Evolutionary conservation across 2,113 vertebrate genomes (phyloP).

Genomic region (Chlamydotis undulata): DNA sequence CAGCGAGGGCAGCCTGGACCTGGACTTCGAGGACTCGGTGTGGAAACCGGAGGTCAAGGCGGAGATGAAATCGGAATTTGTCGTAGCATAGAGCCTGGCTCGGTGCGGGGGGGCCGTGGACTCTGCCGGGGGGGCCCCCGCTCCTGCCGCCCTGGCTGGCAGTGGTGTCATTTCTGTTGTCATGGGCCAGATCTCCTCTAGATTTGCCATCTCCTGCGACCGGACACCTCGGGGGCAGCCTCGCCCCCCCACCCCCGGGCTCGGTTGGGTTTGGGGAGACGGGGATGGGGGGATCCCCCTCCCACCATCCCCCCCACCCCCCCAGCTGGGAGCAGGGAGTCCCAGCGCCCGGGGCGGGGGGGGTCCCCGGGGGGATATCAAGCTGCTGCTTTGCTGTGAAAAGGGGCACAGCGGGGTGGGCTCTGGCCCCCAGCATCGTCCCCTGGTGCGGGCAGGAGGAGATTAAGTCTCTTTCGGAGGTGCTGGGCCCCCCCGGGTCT

Average conservation of each 20-base stretch:
- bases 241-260: neutral
- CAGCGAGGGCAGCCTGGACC: slow-evolving; percentile 90
- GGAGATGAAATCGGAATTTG: slow-evolving; percentile 94
- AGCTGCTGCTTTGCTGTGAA: slow-evolving; percentile 61
- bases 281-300: neutral
- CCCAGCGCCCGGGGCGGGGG: neutral
- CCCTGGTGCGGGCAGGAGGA: neutral
- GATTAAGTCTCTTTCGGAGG: slow-evolving; percentile 30
- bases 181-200: neutral
- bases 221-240: neutral
- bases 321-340: neutral
- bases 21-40: slow-evolving; percentile 95
- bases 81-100: slow-evolving; percentile 84
- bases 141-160: neutral
- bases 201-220: neutral
- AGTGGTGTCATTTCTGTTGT: neutral
- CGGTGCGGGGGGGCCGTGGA: neutral
- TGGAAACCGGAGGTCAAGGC: slow-evolving; percentile 98
- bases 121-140: neutral
- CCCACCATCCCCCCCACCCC: neutral
- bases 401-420: neutral
- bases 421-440: neutral
- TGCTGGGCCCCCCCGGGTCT: neutral
- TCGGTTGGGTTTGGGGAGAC: neutral
- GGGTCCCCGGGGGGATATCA: neutral